Base-by-base conservation (phyloP, 2,888 invertebrate species). In the Acanthosepion lycidas region DNA sequence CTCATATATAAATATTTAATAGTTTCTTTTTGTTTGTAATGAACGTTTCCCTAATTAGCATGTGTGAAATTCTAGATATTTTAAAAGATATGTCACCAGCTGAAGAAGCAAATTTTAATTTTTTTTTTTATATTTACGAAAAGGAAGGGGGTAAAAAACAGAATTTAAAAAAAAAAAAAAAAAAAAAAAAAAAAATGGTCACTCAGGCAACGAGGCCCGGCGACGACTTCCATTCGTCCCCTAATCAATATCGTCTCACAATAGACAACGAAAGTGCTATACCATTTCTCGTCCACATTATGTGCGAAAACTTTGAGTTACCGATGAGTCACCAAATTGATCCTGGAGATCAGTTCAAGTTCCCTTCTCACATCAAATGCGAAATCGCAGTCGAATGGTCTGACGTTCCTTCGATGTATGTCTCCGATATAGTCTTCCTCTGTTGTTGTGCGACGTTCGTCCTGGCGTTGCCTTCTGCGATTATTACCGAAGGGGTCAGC, bases 131-230 rank as follows among this genome's bases (percentile, higher is more conserved):
- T n/a, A 6, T 78, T n/a, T 64, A 3, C 6, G 26, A 26, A 26
- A 64, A 0, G 4, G 26, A 64, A 64, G 8, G 26, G 26, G 23
- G 4, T 8, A n/a, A 78, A 5, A 64, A 64, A 8, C 23, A 59
- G 20, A 59, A 28, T 5, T 18, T 0, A 28, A 28, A 28, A 28
- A 6, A 6, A 64, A 64, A 78, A 78, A 6, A 64, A 64, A 78
- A 78, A 28, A 28, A 28, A 6, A 28, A 28, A 28, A 28, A 6
- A 6, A 64, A 64, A 78, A 78, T 78, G 78, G 28, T 18, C 2
- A n/a, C 9, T 28, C 15, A 4, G n/a, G 3, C 28, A 28, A 2
- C 6, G 4, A n/a, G 8, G 0, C 78, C 2, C n/a, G 8, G 12
- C n/a, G 1, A n/a, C 28, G 4, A 8, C 0, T 1, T n/a, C 23